phyloP scores from a whole-genome alignment of 2,797 vertebrate genomes.

The Pachyuromys duprasi region DNA sequence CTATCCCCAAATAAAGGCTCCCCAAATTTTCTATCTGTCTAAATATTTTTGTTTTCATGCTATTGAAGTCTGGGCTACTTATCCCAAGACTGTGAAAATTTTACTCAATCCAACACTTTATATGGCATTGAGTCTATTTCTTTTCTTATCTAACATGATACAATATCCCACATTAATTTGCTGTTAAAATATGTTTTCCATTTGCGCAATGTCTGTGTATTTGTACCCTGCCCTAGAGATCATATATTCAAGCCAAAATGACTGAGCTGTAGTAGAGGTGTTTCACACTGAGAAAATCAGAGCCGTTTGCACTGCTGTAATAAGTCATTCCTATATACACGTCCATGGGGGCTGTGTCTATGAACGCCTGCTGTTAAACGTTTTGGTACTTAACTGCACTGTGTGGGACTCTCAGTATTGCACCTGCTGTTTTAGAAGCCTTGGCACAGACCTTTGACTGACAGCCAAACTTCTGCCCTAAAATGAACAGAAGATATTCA shows the following conservation, averaged over 20 bases:
- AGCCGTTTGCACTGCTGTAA: neutral
- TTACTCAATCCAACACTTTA: neutral
- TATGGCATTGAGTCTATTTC: neutral
- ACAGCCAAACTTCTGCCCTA: constrained; percentile 23
- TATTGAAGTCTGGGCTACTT: neutral
- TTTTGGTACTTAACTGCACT: constrained; percentile 4
- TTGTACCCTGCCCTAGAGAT: neutral
- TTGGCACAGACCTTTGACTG: constrained; percentile 49
- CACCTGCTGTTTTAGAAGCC: constrained; percentile 54
- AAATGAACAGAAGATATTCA: constrained; percentile 41
- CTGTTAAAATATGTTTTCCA: neutral
- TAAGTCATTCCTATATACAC: neutral
- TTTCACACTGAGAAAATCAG: constrained; percentile 29
- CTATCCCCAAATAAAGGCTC: neutral
- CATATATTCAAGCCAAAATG: neutral
- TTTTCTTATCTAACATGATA: neutral
- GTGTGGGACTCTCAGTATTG: neutral
- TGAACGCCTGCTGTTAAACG: neutral
- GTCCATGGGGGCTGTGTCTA: neutral
- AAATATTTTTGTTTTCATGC: constrained; percentile 9
- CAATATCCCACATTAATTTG: neutral
- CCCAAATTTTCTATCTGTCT: neutral
- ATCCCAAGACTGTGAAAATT: neutral
- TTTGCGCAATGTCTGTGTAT: neutral
- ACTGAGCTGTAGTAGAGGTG: neutral